Evolutionary conservation across 2,113 vertebrate species (phyloP).

Genomic region (Pomatostomus ruficeps): DNA sequence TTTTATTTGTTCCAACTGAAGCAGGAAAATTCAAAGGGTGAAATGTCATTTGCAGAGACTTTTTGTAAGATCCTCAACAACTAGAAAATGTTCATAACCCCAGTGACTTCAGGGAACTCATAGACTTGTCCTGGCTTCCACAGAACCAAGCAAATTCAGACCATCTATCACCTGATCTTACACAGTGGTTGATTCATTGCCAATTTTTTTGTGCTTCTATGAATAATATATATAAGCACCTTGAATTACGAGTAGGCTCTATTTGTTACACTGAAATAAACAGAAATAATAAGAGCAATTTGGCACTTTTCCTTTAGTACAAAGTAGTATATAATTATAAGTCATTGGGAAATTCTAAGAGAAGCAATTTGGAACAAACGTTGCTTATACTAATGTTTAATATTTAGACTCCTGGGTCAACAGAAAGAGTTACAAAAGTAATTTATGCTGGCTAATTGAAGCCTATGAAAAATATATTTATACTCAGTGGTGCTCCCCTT

Average conservation of each 20-base stretch:
- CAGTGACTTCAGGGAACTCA: neutral
- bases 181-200: neutral
- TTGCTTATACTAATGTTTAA: constrained; percentile 68
- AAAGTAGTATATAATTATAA: constrained; percentile 40
- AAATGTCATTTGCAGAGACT: neutral
- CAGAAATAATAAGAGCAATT: constrained; percentile 51
- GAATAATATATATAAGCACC: neutral
- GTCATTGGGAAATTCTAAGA: constrained; percentile 53
- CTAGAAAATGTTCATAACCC: neutral
- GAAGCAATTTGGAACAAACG: constrained; percentile 66
- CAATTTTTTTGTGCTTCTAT: constrained; percentile 13
- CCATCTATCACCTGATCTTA: neutral
- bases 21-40: neutral
- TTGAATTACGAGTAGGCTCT: neutral
- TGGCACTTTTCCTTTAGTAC: constrained; percentile 42
- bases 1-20: neutral
- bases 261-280: constrained; percentile 26
- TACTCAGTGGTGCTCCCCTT: constrained; percentile 44
- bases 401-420: constrained; percentile 69
- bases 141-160: neutral
- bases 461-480: constrained; percentile 58
- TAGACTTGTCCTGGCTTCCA: neutral
- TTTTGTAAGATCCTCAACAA: neutral
- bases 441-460: constrained; percentile 64
- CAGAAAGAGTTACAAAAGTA: constrained; percentile 63